Evolutionary conservation across 2,113 vertebrate species (phyloP), one percentile per base, ranked within the genome.

Genomic region (Chrysochloris asiatica): DNA sequence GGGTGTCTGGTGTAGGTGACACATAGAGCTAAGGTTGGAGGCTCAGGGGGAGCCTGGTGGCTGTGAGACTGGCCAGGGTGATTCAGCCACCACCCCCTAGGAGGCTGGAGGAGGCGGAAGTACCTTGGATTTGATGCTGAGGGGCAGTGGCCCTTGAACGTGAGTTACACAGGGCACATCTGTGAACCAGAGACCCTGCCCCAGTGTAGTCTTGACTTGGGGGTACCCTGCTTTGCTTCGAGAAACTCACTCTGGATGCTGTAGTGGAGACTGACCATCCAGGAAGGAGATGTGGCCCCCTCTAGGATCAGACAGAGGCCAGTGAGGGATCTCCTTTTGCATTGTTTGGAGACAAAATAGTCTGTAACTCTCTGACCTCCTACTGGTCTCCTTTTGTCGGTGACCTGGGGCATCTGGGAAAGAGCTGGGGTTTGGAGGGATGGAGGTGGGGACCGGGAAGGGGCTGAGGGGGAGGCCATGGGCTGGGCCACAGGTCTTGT

Each of bases 331-430:
- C 50, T 28, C 48, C 61, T 63, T 22, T 48, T 30, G 1, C 3
- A 83, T 47, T 95, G 85, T 94, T 92, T 93, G 48, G 90, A 95
- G 83, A 95, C 73, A 84, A 95, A 95, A 89, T 63, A 54, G 12
- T 48, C 83, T 86, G 93, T 83, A 33, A 24, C 16, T 48, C 71
- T 50, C 52, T 36, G 41, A 47, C 83, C 24, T 33, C 36, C 36
- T 1, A 36, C 1, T 0, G 71, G 77, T 76, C 38, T 76, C 38
- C 59, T 71, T 56, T 1, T 24, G 71, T 86, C 77, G 65, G 75
- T 63, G 94, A 93, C 69, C 48, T 4, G 72, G 22, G 59, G 48
- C 36, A 45, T 47, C 90, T 54, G 38, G 67, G 67, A 61, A 67
- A 87, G 67, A 33, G 16, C 61, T 56, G 52, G 78, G 26, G 9